Evolutionary conservation across 1,140 invertebrate species (phyloP).

Genomic region (Campodea augens): DNA sequence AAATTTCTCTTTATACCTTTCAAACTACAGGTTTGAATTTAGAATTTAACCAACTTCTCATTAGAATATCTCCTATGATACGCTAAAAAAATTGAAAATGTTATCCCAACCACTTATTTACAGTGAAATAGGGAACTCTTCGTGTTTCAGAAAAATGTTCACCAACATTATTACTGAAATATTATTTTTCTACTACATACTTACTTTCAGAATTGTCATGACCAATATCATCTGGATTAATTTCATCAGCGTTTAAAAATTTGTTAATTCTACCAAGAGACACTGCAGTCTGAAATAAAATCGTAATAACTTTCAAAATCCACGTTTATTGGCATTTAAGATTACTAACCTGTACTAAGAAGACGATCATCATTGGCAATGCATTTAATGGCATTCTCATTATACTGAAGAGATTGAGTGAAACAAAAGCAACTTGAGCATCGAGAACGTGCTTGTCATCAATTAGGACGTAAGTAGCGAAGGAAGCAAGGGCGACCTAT

Average conservation of each 20-base stretch:
- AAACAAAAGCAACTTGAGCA: constrained; percentile 37
- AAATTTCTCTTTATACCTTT: no score
- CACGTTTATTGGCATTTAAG: no score
- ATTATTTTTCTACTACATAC: no score
- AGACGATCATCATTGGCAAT: constrained; percentile 31
- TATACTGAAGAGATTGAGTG: constrained; percentile 39
- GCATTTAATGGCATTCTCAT: constrained; percentile 34
- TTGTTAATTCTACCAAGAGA: constrained; percentile 21
- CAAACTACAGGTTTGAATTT: no score
- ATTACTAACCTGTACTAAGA: constrained; percentile 2
- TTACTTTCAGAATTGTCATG: constrained; percentile 14
- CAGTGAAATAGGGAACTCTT: no score
- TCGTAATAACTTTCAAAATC: no score
- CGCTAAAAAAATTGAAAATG: no score
- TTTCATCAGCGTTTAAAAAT: constrained; percentile 21
- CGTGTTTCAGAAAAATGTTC: no score
- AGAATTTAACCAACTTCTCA: no score
- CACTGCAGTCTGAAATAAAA: constrained; percentile 19
- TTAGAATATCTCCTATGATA: no score
- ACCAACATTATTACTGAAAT: no score
- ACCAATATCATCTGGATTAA: constrained; percentile 16
- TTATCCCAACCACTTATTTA: no score
- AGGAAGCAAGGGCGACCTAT: constrained; percentile 28
- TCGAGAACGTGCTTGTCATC: constrained; percentile 28
- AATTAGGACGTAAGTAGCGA: constrained; percentile 27